Evolutionary conservation across 1,140 invertebrate species (phyloP).

Genomic region (Popillia japonica): DNA sequence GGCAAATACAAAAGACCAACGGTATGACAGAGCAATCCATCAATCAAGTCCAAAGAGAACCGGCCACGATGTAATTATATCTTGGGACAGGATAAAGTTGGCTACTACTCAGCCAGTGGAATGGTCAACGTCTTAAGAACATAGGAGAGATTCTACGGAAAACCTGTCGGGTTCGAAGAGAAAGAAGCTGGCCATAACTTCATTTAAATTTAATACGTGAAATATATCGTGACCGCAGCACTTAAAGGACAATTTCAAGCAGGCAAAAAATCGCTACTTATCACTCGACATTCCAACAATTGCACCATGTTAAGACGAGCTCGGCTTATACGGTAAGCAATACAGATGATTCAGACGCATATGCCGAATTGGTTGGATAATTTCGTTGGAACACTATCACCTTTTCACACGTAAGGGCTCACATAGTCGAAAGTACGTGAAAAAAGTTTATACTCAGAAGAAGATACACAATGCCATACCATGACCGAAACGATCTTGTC

Average conservation of each 20-base stretch:
- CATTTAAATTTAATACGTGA: constrained; percentile 36
- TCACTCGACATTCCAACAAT: constrained; percentile 12
- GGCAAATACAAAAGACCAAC: constrained; percentile 10
- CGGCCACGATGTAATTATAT: not conserved
- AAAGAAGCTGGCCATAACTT: not conserved
- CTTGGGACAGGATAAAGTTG: not conserved
- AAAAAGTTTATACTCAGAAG: not conserved
- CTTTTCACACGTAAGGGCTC: not conserved
- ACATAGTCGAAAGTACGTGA: not conserved
- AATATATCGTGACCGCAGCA: constrained; percentile 27
- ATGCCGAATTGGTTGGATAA: constrained; percentile 21
- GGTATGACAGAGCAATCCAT: constrained; percentile 4
- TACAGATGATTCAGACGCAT: not conserved
- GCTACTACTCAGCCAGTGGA: not conserved
- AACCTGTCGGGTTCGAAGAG: not conserved
- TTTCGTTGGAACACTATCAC: constrained; percentile 13
- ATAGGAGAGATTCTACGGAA: not conserved
- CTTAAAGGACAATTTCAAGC: constrained; percentile 3
- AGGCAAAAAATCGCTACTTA: constrained; percentile 1
- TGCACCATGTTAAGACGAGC: not conserved
- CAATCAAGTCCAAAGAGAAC: constrained; percentile 9
- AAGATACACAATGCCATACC: not conserved
- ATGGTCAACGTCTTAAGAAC: not conserved
- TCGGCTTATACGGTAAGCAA: not conserved
- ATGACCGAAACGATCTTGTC: not conserved